Evolutionary conservation across 2,888 invertebrate genomes (phyloP), one percentile per base, ranked within the genome.

Genomic region (Archips crataeganus): DNA sequence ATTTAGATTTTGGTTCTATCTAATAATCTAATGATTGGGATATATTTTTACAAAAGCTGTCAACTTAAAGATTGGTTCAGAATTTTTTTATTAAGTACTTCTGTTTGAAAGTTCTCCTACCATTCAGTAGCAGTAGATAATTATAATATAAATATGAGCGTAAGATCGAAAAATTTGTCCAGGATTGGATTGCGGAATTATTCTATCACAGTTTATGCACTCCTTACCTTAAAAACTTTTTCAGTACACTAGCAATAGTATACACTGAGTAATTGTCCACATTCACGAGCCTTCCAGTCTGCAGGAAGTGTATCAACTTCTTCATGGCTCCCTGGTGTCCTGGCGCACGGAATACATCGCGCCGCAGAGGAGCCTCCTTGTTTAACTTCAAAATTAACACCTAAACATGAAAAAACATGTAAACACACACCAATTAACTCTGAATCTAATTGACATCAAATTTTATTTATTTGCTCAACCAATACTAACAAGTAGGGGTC

Each of bases 231-330:
- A 99, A 96, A 94, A 99, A 99, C 94, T 99, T 99, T 95, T 99
- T 99, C 77, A 99, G 95, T 75, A 99, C 99, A 91, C 99, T 99
- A 74, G 99, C 99, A 85, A 99, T 98, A 39, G 99, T 99, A 92
- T 99, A 99, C 77, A 99, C 98, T 77, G 98, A 98, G 91, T 98
- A 99, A 90, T 98, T 98, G 88, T 98, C 98, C 85, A 98, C 98
- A 92, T 98, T 98, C 74, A 98, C 98, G 79, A 98, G 95, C 69
- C 98, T 96, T 57, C 98, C 98, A 75, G 97, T 97, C 91, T 98
- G 98, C 79, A 98, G 95, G 89, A 98, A 98, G 86, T 98, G 98
- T 82, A 98, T 98, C 54, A 98, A 95, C 88, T 98, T 98, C 90
- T 98, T 98, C 98, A 98, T 98, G 79, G 98, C 98, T 32, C 97